Evolutionary conservation across 2,113 vertebrate species (phyloP).

Genomic region (Ariopsis seemanni): DNA sequence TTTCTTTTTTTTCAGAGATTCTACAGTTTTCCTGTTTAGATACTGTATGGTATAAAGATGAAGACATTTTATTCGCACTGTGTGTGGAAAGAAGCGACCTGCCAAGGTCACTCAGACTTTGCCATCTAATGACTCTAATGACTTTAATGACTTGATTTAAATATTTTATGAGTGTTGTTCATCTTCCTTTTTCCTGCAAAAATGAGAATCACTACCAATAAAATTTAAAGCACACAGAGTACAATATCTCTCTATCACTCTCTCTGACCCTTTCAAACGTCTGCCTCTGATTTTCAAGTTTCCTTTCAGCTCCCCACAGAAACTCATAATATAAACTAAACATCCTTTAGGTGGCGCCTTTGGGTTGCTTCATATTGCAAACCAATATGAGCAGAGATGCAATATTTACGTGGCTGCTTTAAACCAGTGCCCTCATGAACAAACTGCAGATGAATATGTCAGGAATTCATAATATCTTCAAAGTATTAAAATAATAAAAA

Average conservation of each 20-base stretch:
- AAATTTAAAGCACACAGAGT: constrained; percentile 37
- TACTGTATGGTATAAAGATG: not conserved
- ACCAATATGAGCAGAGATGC: constrained; percentile 50
- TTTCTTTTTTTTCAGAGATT: not conserved
- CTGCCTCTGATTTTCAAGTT: constrained; percentile 49
- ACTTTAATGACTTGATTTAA: constrained; percentile 41
- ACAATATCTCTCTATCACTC: not conserved
- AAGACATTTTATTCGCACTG: not conserved
- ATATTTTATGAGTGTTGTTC: constrained; percentile 37
- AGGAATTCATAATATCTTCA: not conserved
- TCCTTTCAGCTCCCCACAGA: constrained; percentile 66
- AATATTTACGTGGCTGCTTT: constrained; percentile 41
- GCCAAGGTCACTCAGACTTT: constrained; percentile 32
- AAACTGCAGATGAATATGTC: constrained; percentile 26
- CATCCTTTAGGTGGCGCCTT: constrained; percentile 55
- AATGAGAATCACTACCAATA: constrained; percentile 45
- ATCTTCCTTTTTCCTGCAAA: constrained; percentile 54
- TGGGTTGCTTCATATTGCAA: constrained; percentile 44
- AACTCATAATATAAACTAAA: constrained; percentile 58
- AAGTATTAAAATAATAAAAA: not conserved
- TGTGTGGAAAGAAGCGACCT: not conserved
- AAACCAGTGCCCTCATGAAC: constrained; percentile 23
- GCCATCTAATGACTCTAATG: constrained; percentile 44
- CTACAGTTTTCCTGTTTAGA: constrained; percentile 29
- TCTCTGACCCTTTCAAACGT: constrained; percentile 8